A percentile compares a stretch with the other conserved stretches of the same genome.
These are phyloP conservation scores for Periophthalmus magnuspinnatus DNA, from an alignment of 2,797 vertebrate genomes.

Conservation along the genomic window DNA sequence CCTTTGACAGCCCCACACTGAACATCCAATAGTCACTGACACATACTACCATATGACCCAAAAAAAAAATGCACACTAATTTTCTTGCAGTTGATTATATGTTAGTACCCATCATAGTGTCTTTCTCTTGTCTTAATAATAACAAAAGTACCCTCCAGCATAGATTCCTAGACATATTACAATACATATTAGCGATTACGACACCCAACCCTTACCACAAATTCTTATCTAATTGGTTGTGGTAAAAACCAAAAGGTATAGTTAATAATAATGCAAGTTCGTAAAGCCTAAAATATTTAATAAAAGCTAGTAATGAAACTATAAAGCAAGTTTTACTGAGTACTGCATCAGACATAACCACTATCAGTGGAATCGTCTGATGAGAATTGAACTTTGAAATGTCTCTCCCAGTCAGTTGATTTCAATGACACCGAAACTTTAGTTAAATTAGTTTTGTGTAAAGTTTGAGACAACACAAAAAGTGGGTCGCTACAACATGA, in stretches of 20 bases:
- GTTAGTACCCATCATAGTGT: too few relatives aligned
- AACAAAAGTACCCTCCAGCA: too few relatives aligned
- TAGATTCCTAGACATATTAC: background rate
- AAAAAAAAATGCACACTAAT: too few relatives aligned
- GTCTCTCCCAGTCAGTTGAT: background rate
- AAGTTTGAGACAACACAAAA: background rate
- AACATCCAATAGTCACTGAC: too few relatives aligned
- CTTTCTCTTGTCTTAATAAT: too few relatives aligned
- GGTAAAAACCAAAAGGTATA: background rate
- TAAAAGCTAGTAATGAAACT: background rate
- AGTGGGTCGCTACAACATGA: conserved; percentile 5
- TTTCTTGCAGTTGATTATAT: too few relatives aligned
- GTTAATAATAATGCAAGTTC: background rate
- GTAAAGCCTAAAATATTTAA: background rate
- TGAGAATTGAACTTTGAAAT: background rate
- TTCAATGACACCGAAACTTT: background rate
- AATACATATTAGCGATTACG: background rate
- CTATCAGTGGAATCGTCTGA: background rate
- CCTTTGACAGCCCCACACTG: too few relatives aligned
- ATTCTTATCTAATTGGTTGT: background rate
- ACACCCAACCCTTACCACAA: background rate
- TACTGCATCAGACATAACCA: background rate
- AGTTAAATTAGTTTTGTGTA: conserved; percentile 4
- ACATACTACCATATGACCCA: too few relatives aligned
- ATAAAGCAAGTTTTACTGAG: background rate